Conservation (phyloP, 2,797 vertebrate genomes). For the Rhynchonycteris naso region DNA sequence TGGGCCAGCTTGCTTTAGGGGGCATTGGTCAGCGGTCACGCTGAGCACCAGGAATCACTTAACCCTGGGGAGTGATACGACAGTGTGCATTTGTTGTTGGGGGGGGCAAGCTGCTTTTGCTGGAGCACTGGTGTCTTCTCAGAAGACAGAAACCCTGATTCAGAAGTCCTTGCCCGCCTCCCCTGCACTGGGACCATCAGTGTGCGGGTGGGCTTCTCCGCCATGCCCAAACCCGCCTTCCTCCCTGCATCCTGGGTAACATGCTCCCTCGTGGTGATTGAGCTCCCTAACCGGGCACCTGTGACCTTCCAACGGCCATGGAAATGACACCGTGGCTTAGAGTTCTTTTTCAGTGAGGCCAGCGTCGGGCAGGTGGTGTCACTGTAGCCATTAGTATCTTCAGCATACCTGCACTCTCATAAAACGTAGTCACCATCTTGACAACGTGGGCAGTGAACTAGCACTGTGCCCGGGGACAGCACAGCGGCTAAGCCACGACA, state of each 20-base stretch:
- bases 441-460: background rate
- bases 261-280: fast-evolving
- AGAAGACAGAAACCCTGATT: background rate
- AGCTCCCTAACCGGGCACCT: background rate
- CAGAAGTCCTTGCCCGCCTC: too few species aligned
- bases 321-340: too few species aligned
- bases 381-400: background rate
- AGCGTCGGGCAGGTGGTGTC: fast-evolving
- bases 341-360: fast-evolving
- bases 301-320: background rate
- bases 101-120: background rate
- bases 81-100: too few species aligned
- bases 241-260: fast-evolving
- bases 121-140: background rate
- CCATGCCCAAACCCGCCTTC: background rate
- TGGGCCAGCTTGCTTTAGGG: background rate
- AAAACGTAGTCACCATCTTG: fast-evolving
- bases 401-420: too few species aligned
- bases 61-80: too few species aligned
- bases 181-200: background rate
- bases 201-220: background rate
- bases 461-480: too few species aligned
- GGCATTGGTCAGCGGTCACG: background rate
- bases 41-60: background rate
- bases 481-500: background rate